Percentiles rank a stretch among this genome's conserved stretches.
Conservation (phyloP, 1,140 invertebrate species). For the Cepaea nemoralis region DNA sequence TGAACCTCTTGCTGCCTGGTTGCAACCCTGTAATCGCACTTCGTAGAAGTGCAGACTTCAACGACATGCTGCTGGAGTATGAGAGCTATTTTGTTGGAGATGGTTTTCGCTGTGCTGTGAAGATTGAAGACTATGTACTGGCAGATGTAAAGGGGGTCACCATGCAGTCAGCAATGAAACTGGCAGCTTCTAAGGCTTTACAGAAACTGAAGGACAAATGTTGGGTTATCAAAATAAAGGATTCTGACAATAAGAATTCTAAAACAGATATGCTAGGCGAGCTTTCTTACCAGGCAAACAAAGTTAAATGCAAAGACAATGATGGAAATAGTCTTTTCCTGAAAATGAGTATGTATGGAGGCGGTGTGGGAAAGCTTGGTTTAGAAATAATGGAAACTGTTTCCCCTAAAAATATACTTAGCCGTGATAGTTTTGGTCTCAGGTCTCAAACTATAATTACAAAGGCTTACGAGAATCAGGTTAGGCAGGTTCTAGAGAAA, state of each 20-base stretch:
- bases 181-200: slow-evolving; percentile 47
- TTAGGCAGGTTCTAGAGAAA: slow-evolving; percentile 55
- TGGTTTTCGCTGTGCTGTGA: slow-evolving; percentile 50
- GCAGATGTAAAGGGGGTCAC: slow-evolving; percentile 41
- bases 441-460: slow-evolving; percentile 48
- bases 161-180: slow-evolving; percentile 49
- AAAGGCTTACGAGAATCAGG: slow-evolving; percentile 48
- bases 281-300: slow-evolving; percentile 68
- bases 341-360: slow-evolving; percentile 86
- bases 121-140: slow-evolving; percentile 50
- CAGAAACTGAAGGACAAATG: slow-evolving; percentile 57
- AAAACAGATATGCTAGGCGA: slow-evolving; percentile 71
- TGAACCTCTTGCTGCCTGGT: no score
- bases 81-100: slow-evolving; percentile 43
- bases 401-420: slow-evolving; percentile 53
- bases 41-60: slow-evolving; percentile 58
- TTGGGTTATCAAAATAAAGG: slow-evolving; percentile 74
- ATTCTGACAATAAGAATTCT: slow-evolving; percentile 50
- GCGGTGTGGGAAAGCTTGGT: slow-evolving; percentile 80
- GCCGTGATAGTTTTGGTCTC: slow-evolving; percentile 61
- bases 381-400: slow-evolving; percentile 80
- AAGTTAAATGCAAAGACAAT: slow-evolving; percentile 73
- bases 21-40: no score
- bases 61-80: slow-evolving; percentile 52
- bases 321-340: slow-evolving; percentile 81